Percentiles rank a stretch among this genome's conserved stretches.
Evolutionary conservation across 2,113 vertebrate genomes (phyloP).

Genomic region (Sylvilagus bachmani): DNA sequence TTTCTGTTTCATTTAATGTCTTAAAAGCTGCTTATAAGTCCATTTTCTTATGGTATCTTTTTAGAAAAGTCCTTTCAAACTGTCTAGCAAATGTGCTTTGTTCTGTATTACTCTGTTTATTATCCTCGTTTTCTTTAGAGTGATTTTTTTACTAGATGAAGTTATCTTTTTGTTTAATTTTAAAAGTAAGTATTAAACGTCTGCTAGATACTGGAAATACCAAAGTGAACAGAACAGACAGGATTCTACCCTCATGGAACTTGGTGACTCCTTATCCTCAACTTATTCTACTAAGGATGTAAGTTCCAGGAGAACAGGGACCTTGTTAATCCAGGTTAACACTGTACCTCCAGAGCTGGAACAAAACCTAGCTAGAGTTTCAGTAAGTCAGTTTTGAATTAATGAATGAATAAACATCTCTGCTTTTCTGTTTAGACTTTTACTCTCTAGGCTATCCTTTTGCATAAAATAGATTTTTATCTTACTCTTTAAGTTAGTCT

Average conservation of each 20-base stretch:
- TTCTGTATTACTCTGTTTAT: not conserved
- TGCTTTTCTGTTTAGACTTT: not conserved
- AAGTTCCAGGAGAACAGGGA: not conserved
- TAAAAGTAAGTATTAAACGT: not conserved
- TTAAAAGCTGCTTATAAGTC: not conserved
- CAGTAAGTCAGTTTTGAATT: not conserved
- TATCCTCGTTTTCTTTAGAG: not conserved
- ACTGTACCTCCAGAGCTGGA: not conserved
- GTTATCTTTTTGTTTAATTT: not conserved
- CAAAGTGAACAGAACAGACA: not conserved
- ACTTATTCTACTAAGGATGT: not conserved
- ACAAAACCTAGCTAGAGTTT: not conserved
- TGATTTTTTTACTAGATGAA: not conserved
- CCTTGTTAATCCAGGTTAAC: not conserved
- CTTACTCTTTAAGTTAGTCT: slow-evolving; percentile 17
- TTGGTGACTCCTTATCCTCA: not conserved
- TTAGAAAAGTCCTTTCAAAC: not conserved
- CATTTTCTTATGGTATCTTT: not conserved
- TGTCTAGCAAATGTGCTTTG: not conserved
- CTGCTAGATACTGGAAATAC: not conserved
- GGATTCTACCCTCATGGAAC: not conserved
- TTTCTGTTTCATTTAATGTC: not conserved
- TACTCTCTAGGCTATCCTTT: not conserved
- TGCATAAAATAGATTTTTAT: slow-evolving; percentile 16
- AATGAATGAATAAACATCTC: not conserved